These are phyloP conservation scores for Caradrina clavipalpis DNA, from an alignment of 2,888 invertebrate species.

Conservation along the genomic window DNA sequence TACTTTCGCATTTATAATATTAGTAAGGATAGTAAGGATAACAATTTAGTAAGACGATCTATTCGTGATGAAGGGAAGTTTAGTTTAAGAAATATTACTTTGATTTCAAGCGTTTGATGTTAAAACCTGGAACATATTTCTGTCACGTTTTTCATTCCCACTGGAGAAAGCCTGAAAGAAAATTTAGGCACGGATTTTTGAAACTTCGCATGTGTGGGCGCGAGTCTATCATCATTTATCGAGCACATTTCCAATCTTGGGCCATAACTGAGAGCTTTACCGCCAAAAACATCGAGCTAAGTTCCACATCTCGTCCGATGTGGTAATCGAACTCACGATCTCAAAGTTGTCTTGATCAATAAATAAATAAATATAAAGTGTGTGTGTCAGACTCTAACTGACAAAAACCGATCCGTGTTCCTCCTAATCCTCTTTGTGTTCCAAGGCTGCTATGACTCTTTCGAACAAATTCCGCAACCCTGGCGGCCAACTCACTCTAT, in stretches of 20 bases:
- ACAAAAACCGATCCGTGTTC: too few relatives aligned
- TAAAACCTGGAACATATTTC: conserved; percentile 22
- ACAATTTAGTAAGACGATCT: conserved; percentile 13
- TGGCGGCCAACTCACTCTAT: too few relatives aligned
- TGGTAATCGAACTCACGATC: conserved; percentile 5
- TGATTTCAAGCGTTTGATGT: conserved; percentile 10
- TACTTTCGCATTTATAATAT: too few relatives aligned
- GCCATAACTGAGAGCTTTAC: conserved; percentile 11
- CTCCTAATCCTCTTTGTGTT: too few relatives aligned
- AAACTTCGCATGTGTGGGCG: conserved; percentile 16
- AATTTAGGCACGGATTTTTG: conserved; percentile 26
- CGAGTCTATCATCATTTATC: conserved; percentile 35
- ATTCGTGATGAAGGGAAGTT: background rate
- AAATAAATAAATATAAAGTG: too few relatives aligned
- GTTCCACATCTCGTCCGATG: conserved; percentile 7
- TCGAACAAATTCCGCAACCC: too few relatives aligned
- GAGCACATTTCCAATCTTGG: conserved; percentile 24
- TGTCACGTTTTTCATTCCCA: conserved; percentile 40
- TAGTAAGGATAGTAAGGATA: too few relatives aligned
- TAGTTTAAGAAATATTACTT: conserved; percentile 25
- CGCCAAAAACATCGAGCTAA: conserved; percentile 4
- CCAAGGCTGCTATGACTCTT: too few relatives aligned
- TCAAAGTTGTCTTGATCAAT: too few relatives aligned
- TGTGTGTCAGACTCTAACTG: too few relatives aligned
- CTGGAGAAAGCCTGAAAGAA: conserved; percentile 6